Evolutionary conservation across 2,888 invertebrate genomes (phyloP).

Genomic region (Agrypnus murinus): DNA sequence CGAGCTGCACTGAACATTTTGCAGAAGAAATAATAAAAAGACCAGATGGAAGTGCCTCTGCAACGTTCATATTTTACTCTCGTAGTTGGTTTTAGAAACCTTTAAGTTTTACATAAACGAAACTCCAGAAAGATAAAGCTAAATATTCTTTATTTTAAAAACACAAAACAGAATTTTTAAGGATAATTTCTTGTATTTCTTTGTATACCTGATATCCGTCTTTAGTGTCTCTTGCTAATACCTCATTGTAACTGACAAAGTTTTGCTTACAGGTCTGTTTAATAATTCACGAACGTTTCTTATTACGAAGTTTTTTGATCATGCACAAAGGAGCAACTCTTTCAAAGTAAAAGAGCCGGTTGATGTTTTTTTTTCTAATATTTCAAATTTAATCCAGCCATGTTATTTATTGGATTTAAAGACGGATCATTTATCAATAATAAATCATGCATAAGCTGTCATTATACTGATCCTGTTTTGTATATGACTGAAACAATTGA

Average conservation of each 20-base stretch:
- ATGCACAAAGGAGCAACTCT: constrained; percentile 12
- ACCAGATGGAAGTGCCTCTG: not conserved
- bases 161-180: too few relatives aligned
- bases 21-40: not conserved
- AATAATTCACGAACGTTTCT: constrained; percentile 31
- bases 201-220: not conserved
- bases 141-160: too few relatives aligned
- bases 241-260: constrained; percentile 26
- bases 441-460: too few relatives aligned
- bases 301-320: constrained; percentile 29
- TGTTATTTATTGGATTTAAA: too few relatives aligned
- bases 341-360: constrained; percentile 11
- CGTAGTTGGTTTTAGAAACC: not conserved
- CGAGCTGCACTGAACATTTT: not conserved
- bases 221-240: constrained; percentile 11
- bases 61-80: not conserved
- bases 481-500: too few relatives aligned
- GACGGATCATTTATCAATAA: too few relatives aligned
- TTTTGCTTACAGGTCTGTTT: constrained; percentile 27
- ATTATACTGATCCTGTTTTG: too few relatives aligned
- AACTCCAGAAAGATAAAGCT: not conserved
- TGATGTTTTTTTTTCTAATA: constrained; percentile 2
- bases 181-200: too few relatives aligned
- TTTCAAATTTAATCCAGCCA: constrained; percentile 19
- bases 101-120: not conserved